phyloP scores from a whole-genome alignment of 2,888 invertebrate genomes.

The Bellardia pandia region DNA sequence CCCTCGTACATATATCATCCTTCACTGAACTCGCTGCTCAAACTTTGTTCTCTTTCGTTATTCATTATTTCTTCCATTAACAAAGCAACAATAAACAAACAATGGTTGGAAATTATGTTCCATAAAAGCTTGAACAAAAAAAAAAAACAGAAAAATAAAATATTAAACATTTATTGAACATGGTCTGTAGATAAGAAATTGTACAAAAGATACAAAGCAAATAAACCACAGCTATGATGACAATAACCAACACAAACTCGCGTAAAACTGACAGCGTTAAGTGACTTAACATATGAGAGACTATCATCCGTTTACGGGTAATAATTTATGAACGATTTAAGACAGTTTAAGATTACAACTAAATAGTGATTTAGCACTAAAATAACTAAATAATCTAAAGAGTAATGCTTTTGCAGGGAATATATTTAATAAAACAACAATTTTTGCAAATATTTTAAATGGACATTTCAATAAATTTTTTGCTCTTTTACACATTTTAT shows the following conservation, averaged over 20 bases:
- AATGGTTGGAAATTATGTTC: conserved; percentile 59
- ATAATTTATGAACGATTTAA: conserved; percentile 63
- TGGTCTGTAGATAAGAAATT: conserved; percentile 62
- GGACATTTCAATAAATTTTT: too few relatives aligned
- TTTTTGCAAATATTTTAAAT: too few relatives aligned
- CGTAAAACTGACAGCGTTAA: conserved; percentile 1
- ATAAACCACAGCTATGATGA: conserved; percentile 25
- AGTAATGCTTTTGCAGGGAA: neutral
- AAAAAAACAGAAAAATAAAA: conserved; percentile 27
- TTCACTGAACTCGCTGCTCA: neutral
- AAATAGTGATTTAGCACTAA: conserved; percentile 30
- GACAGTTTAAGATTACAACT: conserved; percentile 40
- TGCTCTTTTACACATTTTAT: too few relatives aligned
- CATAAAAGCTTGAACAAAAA: conserved; percentile 1
- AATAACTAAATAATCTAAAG: conserved; percentile 1
- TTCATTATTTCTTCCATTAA: conserved; percentile 60
- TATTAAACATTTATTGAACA: conserved; percentile 63
- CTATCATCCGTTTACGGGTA: conserved; percentile 50
- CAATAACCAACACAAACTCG: neutral
- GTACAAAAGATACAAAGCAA: neutral
- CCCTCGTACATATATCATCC: neutral
- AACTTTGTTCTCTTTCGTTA: conserved; percentile 8
- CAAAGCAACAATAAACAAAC: conserved; percentile 58
- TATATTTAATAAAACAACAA: too few relatives aligned
- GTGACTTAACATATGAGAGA: conserved; percentile 35